Conservation (phyloP, 2,888 invertebrate species). For the Acrobasis repandana region DNA sequence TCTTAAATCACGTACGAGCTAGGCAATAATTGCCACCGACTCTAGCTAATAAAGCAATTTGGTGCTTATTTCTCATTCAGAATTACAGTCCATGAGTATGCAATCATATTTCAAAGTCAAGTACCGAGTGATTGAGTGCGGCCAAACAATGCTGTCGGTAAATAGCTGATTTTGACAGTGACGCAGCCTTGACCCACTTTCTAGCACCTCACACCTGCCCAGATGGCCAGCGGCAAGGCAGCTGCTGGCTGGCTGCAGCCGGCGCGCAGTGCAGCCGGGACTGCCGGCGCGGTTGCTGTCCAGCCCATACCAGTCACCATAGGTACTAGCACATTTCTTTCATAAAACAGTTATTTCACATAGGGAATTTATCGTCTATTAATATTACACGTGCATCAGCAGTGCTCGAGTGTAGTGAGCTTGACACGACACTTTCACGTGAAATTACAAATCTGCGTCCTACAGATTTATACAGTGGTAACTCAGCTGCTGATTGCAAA, state of each 20-base stretch:
- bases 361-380: neutral
- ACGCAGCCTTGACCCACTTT: conserved; percentile 25
- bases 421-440: neutral
- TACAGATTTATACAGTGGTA: neutral
- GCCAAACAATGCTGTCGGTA: conserved; percentile 12
- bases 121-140: conserved; percentile 11
- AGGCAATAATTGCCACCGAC: neutral
- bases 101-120: conserved; percentile 19
- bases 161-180: conserved; percentile 18
- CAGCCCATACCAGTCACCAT: neutral
- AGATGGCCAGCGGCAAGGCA: conserved; percentile 9
- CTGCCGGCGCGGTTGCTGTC: neutral
- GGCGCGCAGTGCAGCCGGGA: conserved; percentile 2
- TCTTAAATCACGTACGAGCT: neutral
- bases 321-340: neutral
- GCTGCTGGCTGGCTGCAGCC: neutral
- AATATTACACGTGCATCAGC: neutral
- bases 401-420: neutral
- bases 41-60: neutral
- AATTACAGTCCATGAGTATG: neutral
- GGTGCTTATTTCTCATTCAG: conserved; percentile 1
- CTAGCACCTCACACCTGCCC: conserved; percentile 20
- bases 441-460: neutral
- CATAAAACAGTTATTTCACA: neutral
- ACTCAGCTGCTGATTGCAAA: too few species aligned